Conservation (phyloP, 92 coral and sea anemone genomes). For the Palythoa grandis region DNA sequence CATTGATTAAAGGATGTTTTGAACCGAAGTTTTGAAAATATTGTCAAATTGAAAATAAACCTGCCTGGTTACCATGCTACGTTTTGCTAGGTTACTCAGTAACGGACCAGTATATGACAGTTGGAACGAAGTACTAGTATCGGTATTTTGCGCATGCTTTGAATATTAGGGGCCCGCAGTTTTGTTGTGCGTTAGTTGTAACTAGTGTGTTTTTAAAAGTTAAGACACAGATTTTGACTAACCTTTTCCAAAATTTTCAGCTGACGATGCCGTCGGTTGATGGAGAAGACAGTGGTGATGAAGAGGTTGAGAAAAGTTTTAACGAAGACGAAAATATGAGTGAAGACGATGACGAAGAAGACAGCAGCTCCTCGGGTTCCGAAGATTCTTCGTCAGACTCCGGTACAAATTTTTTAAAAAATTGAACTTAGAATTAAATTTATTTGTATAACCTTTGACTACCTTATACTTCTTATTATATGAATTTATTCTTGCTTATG, state of each 20-base stretch:
- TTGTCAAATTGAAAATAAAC: too few relatives aligned
- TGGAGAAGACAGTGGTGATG: conserved; percentile 99
- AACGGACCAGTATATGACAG: not conserved
- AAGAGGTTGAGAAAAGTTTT: conserved; percentile 89
- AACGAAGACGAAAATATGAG: conserved; percentile 97
- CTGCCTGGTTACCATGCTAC: not conserved
- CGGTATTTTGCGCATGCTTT: not conserved
- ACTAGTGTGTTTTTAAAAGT: too few relatives aligned
- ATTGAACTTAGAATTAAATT: not conserved
- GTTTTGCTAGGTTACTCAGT: not conserved
- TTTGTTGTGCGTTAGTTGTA: not conserved
- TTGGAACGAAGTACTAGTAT: not conserved
- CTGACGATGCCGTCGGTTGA: conserved; percentile 84
- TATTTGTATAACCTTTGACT: not conserved
- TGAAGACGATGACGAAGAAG: conserved; percentile 97
- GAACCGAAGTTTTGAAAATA: not conserved
- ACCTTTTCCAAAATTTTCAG: conserved; percentile 1
- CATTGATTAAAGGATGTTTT: not conserved
- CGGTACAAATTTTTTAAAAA: conserved; percentile 27
- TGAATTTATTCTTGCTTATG: not conserved
- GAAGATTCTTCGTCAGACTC: conserved; percentile 95
- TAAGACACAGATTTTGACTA: not conserved
- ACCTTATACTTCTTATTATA: too few relatives aligned
- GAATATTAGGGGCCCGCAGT: conserved; percentile 16
- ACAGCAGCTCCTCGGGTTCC: conserved; percentile 84